Percentiles rank a stretch among this genome's conserved stretches.
Evolutionary conservation across 2,797 vertebrate species (phyloP).

Genomic region (Glossophaga mutica): DNA sequence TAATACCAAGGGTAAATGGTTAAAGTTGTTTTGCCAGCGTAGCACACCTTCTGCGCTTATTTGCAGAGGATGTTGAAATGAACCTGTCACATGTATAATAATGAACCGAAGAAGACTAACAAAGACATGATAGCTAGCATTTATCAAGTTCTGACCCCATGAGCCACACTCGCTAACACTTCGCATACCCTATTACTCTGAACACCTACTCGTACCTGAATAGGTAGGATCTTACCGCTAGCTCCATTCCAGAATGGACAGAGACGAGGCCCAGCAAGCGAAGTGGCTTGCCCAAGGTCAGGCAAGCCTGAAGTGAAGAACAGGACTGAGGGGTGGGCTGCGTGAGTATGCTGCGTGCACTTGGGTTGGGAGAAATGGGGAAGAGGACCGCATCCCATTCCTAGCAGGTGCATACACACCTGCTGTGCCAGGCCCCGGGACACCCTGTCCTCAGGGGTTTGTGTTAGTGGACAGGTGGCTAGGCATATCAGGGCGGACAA

Average conservation of each 20-base stretch:
- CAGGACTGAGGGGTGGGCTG: background rate
- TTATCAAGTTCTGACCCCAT: background rate
- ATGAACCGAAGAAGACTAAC: background rate
- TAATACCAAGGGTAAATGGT: background rate
- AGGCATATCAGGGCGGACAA: background rate
- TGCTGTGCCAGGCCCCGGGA: too few species aligned
- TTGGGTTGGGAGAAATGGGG: background rate
- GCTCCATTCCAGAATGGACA: background rate
- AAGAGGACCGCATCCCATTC: rapidly evolving
- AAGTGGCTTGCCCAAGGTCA: background rate
- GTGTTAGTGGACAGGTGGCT: background rate
- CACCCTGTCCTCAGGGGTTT: background rate
- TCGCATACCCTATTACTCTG: background rate
- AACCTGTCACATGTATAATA: background rate
- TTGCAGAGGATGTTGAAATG: background rate
- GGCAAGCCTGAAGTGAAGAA: background rate
- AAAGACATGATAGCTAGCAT: background rate
- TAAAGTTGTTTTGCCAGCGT: background rate
- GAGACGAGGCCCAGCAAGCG: background rate
- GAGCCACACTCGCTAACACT: background rate
- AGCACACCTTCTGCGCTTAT: background rate
- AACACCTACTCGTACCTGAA: background rate
- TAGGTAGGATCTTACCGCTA: too few species aligned
- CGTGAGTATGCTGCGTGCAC: background rate
- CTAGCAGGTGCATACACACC: rapidly evolving